Base-by-base conservation (phyloP, 2,797 vertebrate species). In the Megaceryle alcyon region DNA sequence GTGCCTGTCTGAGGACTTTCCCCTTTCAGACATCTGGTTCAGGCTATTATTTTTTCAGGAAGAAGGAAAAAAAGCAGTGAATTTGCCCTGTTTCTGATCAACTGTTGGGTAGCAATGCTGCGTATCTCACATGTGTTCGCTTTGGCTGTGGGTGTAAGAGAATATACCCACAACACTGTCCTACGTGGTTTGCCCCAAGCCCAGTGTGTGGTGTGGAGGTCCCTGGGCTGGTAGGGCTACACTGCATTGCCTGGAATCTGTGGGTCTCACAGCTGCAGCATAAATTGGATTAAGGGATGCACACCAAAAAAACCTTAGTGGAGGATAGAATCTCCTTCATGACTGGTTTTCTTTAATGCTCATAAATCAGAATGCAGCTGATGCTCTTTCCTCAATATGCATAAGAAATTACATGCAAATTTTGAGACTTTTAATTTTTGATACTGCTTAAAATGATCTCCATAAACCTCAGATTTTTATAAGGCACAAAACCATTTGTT, bases 121-220 rank as follows among this genome's bases (percentile, higher is more conserved):
- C 22, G 10, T 15, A 5, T 46, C 29, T 87, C n/a, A 18, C 63
- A 16, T 31, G 17, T 31, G 5, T 1, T 81, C 26, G 35, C 49
- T 79, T 37, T 41, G 37, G 23, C 61, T 82, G 49, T 2, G 3
- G 22, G 13, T 54, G 17, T 3, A 4, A 49, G 35, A 56, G 39
- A 35, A 37, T 1, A 1, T 41, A 37, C 15, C 22, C 3, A 2
- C 19, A 70, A 35, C 18, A 1, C 1, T 0, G 0, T 64, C 35
- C 57, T 60, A 1, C 69, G 49, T 20, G 33, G 13, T 31, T 57
- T 68, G 49, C 56, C 68, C 61, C 56, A 46, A 77, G 63, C 43
- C 68, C 46, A n/a, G 72, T 0, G 1, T 18, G 46, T 22, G 65
- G 64, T 43, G 25, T 4, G 12, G 49, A 44, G 39, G 41, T 51